Percentiles rank a stretch among this genome's conserved stretches.
Evolutionary conservation across 2,113 vertebrate species (phyloP).

Genomic region (Coreoperca whiteheadi): DNA sequence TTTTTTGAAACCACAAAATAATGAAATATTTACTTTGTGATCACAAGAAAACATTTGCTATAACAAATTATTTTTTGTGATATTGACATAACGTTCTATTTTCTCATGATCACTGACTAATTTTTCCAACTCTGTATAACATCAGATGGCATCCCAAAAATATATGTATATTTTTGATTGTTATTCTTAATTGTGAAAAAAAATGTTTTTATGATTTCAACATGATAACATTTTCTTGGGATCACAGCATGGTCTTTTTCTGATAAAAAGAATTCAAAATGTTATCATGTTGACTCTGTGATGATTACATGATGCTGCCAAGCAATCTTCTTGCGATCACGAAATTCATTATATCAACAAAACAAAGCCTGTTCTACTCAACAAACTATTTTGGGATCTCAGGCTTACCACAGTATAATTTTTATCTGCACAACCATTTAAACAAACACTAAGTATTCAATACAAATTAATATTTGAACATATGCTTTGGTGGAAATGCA

Average conservation of each 20-base stretch:
- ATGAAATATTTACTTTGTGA: neutral
- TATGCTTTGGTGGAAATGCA: constrained; percentile 18
- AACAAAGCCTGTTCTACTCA: neutral
- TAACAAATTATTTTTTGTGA: neutral
- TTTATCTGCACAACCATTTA: neutral
- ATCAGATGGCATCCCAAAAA: neutral
- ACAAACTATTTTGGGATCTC: neutral
- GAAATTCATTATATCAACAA: neutral
- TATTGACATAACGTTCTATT: neutral
- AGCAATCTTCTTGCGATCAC: too few species aligned
- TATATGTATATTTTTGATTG: too few species aligned
- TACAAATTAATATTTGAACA: neutral
- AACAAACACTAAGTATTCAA: neutral
- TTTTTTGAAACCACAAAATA: neutral
- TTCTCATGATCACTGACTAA: neutral
- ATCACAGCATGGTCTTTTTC: neutral
- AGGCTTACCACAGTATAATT: too few species aligned
- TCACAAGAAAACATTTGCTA: neutral
- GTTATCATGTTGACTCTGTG: neutral
- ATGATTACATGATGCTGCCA: too few species aligned
- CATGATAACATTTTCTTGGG: neutral
- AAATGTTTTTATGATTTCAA: neutral
- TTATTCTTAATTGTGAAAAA: neutral
- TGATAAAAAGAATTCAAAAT: neutral
- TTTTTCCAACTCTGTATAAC: neutral